Conservation (phyloP, 2,888 invertebrate species). For the Apantesis nais region DNA sequence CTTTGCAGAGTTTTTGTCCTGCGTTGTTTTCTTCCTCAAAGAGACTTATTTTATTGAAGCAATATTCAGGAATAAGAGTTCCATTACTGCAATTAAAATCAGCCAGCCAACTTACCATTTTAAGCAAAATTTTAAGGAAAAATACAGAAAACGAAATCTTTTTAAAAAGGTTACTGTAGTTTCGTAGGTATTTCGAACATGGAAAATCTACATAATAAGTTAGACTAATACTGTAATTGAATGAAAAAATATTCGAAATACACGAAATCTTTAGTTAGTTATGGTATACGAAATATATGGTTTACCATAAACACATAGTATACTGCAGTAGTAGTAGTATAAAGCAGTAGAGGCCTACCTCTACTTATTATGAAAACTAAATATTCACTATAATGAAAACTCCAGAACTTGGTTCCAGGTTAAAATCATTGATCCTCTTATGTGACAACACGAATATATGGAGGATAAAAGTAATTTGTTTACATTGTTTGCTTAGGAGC, state of each 20-base stretch:
- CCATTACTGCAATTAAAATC: neutral
- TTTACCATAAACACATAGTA: too few relatives aligned
- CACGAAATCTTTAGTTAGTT: too few relatives aligned
- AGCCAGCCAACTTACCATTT: neutral
- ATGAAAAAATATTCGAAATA: too few relatives aligned
- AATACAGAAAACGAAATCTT: neutral
- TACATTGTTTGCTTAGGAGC: slow-evolving; percentile 87
- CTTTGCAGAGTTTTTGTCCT: too few relatives aligned
- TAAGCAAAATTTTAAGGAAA: neutral
- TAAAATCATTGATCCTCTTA: neutral
- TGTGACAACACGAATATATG: neutral
- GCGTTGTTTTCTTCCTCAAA: too few relatives aligned
- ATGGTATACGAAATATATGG: too few relatives aligned
- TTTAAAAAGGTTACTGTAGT: neutral
- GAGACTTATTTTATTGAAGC: neutral
- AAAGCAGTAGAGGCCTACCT: neutral
- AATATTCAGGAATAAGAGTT: neutral
- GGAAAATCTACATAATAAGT: neutral
- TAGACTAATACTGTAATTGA: too few relatives aligned
- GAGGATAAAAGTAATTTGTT: slow-evolving; percentile 12
- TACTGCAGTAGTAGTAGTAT: too few relatives aligned
- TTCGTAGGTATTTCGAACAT: neutral
- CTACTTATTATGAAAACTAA: neutral
- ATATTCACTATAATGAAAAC: neutral
- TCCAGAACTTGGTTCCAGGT: neutral